Evolutionary conservation across 1,140 invertebrate species (phyloP).

Genomic region (Trichonephila inaurata): DNA sequence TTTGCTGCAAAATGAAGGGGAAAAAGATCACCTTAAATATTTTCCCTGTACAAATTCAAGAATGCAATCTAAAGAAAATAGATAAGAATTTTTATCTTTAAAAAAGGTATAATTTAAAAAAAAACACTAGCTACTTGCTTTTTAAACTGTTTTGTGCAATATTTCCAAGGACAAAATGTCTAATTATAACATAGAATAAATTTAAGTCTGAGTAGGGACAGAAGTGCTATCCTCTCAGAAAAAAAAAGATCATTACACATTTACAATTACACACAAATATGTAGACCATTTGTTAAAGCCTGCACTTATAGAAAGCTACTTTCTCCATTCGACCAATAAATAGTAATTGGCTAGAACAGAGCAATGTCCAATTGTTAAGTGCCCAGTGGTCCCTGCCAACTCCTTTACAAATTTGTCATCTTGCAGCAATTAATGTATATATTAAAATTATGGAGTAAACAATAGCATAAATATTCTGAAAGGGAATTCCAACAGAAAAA

Average conservation of each 20-base stretch:
- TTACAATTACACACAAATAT: constrained; percentile 37
- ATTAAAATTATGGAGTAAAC: neutral
- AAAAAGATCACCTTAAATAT: neutral
- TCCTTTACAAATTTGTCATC: constrained; percentile 44
- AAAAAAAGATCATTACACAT: constrained; percentile 47
- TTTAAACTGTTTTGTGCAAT: constrained; percentile 5
- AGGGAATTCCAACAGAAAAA: neutral
- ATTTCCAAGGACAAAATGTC: neutral
- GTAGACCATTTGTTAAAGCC: constrained; percentile 57
- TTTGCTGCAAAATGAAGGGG: neutral
- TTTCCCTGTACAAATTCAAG: neutral
- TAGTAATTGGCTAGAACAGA: constrained; percentile 67
- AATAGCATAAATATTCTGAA: neutral
- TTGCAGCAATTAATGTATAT: constrained; percentile 7
- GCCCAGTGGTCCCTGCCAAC: constrained; percentile 76
- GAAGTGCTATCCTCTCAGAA: constrained; percentile 22
- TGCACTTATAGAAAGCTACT: constrained; percentile 64
- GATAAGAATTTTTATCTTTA: neutral
- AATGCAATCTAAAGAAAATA: neutral
- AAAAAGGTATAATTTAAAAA: neutral
- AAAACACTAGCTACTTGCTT: constrained; percentile 16
- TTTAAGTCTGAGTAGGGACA: constrained; percentile 23
- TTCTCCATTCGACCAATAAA: constrained; percentile 44
- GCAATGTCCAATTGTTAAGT: constrained; percentile 70
- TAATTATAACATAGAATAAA: constrained; percentile 31